Evolutionary conservation across 1,140 invertebrate genomes (phyloP).

Genomic region (Oncopodura yosiiana): DNA sequence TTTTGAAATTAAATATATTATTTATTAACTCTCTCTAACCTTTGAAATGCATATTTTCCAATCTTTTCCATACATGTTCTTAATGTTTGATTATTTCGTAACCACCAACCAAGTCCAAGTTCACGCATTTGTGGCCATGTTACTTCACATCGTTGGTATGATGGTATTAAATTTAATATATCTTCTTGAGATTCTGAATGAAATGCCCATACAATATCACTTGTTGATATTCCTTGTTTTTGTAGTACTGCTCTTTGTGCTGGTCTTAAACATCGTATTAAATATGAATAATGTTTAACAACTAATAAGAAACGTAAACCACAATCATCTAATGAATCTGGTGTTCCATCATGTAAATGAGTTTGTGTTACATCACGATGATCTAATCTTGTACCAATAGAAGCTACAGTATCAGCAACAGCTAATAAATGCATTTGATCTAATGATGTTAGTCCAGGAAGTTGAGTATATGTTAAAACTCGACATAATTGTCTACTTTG

Average conservation of each 20-base stretch:
- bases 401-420: constrained; percentile 92
- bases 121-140: constrained; percentile 89
- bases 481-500: constrained; percentile 65
- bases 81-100: constrained; percentile 73
- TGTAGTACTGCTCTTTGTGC: constrained; percentile 77
- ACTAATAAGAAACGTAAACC: constrained; percentile 90
- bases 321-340: constrained; percentile 91
- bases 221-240: constrained; percentile 77
- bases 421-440: constrained; percentile 99
- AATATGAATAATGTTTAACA: constrained; percentile 95
- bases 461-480: constrained; percentile 86
- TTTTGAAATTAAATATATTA: neutral
- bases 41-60: constrained; percentile 33
- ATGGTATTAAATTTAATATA: constrained; percentile 78
- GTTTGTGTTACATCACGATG: constrained; percentile 25
- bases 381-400: constrained; percentile 39
- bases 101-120: constrained; percentile 93
- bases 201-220: constrained; percentile 96
- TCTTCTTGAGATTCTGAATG: constrained; percentile 98
- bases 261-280: constrained; percentile 80
- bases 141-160: constrained; percentile 67
- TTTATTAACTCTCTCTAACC: no score
- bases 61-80: constrained; percentile 79
- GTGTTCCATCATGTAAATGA: constrained; percentile 37
- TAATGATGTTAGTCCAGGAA: constrained; percentile 90